Conservation (phyloP, 1,140 invertebrate genomes). For the Drosophila ironensis region DNA sequence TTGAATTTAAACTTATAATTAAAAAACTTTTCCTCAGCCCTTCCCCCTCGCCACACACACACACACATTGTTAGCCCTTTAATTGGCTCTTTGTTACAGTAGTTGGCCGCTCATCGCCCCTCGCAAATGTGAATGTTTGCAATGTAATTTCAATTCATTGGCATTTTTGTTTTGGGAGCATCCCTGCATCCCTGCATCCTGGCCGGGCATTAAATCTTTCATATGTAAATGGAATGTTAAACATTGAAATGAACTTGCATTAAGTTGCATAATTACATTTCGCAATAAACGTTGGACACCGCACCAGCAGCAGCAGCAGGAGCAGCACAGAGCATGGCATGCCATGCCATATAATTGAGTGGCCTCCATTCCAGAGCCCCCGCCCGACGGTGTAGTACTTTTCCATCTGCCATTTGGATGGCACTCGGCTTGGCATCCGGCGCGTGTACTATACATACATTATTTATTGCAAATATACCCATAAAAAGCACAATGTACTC, state of each 20-base stretch:
- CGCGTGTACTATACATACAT: constrained; percentile 38
- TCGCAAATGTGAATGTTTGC: constrained; percentile 11
- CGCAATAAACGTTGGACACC: constrained; percentile 48
- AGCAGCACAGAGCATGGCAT: too few relatives aligned
- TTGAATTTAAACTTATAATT: constrained; percentile 80
- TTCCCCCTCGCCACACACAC: neutral
- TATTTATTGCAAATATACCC: constrained; percentile 67
- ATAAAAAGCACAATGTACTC: constrained; percentile 59
- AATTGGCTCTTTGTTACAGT: constrained; percentile 76
- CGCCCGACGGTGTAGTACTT: neutral
- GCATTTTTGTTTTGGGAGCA: constrained; percentile 33
- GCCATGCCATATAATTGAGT: constrained; percentile 57
- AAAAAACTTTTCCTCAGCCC: constrained; percentile 64
- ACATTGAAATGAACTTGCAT: constrained; percentile 78
- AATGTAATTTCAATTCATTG: constrained; percentile 61
- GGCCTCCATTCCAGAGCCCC: neutral
- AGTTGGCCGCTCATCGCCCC: constrained; percentile 35
- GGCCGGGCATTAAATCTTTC: constrained; percentile 72
- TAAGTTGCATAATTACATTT: constrained; percentile 79
- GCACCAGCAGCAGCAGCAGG: too few relatives aligned
- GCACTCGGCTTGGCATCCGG: constrained; percentile 2
- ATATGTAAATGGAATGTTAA: constrained; percentile 78
- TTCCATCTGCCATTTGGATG: constrained; percentile 7
- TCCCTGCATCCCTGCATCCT: too few relatives aligned
- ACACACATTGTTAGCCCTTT: constrained; percentile 72